Evolutionary conservation across 1,140 invertebrate species (phyloP).

Genomic region (Adoxophyes honmai): DNA sequence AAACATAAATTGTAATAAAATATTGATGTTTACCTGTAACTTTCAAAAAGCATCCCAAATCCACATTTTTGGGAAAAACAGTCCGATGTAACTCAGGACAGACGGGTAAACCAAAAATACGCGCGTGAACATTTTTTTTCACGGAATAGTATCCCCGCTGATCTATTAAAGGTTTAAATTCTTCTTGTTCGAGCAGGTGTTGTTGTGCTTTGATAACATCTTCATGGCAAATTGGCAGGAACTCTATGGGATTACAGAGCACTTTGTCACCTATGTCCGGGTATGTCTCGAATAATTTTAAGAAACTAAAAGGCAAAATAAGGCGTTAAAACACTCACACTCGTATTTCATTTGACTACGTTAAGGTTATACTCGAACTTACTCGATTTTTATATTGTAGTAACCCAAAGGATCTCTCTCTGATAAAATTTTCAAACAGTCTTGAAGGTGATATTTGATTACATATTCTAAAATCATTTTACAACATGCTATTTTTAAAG

Average conservation of each 20-base stretch:
- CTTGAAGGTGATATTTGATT: conserved; percentile 54
- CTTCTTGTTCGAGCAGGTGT: conserved; percentile 69
- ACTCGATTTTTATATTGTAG: conserved; percentile 70
- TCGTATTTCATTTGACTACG: too few relatives aligned
- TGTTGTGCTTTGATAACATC: conserved; percentile 80
- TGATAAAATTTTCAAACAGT: conserved; percentile 59
- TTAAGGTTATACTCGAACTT: conserved; percentile 28
- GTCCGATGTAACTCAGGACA: conserved; percentile 79
- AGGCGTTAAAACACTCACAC: too few relatives aligned
- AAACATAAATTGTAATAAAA: too few relatives aligned
- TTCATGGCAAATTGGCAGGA: conserved; percentile 79
- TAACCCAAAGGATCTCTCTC: conserved; percentile 52
- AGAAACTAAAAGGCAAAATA: conserved; percentile 66
- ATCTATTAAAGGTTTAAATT: conserved; percentile 43
- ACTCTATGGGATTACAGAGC: conserved; percentile 59
- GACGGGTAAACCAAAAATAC: conserved; percentile 79
- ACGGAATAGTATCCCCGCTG: conserved; percentile 56
- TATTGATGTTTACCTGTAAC: conserved; percentile 78
- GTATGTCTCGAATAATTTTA: conserved; percentile 70
- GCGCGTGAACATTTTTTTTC: conserved; percentile 83
- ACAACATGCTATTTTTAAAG: not conserved
- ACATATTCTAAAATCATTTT: conserved; percentile 65
- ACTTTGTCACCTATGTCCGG: conserved; percentile 69
- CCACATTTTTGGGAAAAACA: conserved; percentile 81
- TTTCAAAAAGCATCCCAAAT: conserved; percentile 83